These are phyloP conservation scores for Dendrocincla tyrannina DNA, from an alignment of 2,797 vertebrate genomes.

Conservation along the genomic window DNA sequence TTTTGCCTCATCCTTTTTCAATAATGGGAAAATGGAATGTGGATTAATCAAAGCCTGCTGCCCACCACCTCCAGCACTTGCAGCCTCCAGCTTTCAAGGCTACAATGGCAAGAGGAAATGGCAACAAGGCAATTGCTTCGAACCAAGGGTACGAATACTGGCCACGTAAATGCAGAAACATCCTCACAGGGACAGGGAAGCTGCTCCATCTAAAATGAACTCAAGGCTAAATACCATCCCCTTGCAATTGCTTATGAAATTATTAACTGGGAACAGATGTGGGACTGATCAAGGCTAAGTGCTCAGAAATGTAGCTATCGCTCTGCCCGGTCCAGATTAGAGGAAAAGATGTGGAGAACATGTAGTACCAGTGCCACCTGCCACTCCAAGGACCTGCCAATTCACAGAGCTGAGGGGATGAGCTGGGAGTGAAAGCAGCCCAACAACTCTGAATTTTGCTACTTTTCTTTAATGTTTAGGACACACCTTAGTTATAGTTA, in stretches of 20 bases:
- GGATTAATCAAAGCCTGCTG: slow-evolving; percentile 36
- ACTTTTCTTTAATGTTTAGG: background rate
- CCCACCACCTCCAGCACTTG: slow-evolving; percentile 40
- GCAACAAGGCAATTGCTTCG: background rate
- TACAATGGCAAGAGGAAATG: background rate
- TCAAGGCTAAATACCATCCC: slow-evolving; percentile 26
- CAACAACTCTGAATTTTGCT: background rate
- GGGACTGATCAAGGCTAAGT: background rate
- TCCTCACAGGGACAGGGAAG: background rate
- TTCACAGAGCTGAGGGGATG: background rate
- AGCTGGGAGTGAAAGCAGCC: background rate
- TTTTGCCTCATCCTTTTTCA: slow-evolving; percentile 1
- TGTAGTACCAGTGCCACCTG: background rate
- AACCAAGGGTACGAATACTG: background rate
- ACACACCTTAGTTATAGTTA: background rate
- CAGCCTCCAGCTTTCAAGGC: slow-evolving; percentile 40
- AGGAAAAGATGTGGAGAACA: background rate
- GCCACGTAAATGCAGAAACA: background rate
- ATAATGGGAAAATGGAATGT: slow-evolving; percentile 4
- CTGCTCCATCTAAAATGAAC: background rate
- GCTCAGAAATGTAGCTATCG: background rate
- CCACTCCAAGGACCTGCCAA: background rate
- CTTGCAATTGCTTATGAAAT: slow-evolving; percentile 2
- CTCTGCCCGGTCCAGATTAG: background rate
- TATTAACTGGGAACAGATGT: background rate